A percentile compares a stretch with the other conserved stretches of the same genome.
Evolutionary conservation across 2,113 vertebrate species (phyloP).

Genomic region (Notarius quadriscutis): DNA sequence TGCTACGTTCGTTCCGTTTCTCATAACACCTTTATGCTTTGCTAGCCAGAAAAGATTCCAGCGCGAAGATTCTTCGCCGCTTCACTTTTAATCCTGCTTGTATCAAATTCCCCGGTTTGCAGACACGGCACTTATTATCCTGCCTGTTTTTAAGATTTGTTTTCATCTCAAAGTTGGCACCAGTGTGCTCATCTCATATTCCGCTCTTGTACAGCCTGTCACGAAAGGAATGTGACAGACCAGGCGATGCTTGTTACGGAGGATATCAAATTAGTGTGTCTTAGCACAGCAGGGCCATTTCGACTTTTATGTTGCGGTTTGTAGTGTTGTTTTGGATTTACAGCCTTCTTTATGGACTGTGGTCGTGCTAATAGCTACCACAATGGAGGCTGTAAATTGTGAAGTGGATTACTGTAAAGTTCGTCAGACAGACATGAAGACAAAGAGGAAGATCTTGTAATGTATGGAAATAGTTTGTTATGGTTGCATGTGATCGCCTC

Average conservation of each 20-base stretch:
- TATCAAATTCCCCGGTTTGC: conserved; percentile 39
- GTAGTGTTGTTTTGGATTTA: conserved; percentile 62
- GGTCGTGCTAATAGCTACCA: conserved; percentile 48
- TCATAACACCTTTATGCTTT: neutral
- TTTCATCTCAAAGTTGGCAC: conserved; percentile 41
- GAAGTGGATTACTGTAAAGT: conserved; percentile 46
- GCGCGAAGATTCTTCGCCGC: conserved; percentile 1
- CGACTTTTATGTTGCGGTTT: conserved; percentile 54
- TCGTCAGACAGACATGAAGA: conserved; percentile 22
- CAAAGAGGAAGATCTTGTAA: conserved; percentile 30
- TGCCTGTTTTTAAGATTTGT: conserved; percentile 34
- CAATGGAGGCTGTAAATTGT: conserved; percentile 48
- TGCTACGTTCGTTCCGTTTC: neutral
- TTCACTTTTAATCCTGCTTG: conserved; percentile 22
- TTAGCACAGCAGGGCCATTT: conserved; percentile 43
- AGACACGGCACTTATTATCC: conserved; percentile 39
- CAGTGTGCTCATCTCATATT: conserved; percentile 47
- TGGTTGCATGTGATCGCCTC: conserved; percentile 3
- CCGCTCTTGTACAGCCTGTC: conserved; percentile 46
- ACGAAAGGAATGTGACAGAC: conserved; percentile 53
- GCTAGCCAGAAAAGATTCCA: neutral
- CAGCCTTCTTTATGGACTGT: conserved; percentile 54
- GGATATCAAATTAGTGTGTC: conserved; percentile 61
- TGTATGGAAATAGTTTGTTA: neutral
- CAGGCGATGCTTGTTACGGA: conserved; percentile 56